Evolutionary conservation across 2,797 vertebrate genomes (phyloP).

Genomic region (Leucoraja ocellata): DNA sequence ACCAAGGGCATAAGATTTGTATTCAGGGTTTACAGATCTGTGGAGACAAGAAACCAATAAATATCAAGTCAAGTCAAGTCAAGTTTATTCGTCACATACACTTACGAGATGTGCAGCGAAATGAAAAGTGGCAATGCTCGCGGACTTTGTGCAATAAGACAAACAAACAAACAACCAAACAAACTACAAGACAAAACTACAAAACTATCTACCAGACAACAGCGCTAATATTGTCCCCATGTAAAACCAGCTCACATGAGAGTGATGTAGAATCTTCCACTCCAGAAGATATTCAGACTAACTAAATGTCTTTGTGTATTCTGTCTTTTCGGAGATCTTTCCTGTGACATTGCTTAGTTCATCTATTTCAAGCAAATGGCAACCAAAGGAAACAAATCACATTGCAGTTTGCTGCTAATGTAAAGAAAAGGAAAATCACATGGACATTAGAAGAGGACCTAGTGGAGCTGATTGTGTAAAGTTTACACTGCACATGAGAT

Average conservation of each 20-base stretch:
- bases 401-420: background rate
- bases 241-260: background rate
- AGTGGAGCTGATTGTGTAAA: background rate
- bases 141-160: too few relatives aligned
- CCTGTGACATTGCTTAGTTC: background rate
- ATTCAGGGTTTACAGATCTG: constrained; percentile 38
- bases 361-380: constrained; percentile 6
- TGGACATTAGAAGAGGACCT: background rate
- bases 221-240: background rate
- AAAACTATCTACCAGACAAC: background rate
- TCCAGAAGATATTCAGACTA: background rate
- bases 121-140: too few relatives aligned
- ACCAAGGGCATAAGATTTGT: constrained; percentile 40
- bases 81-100: too few relatives aligned
- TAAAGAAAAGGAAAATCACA: background rate
- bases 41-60: background rate
- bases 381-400: constrained; percentile 5
- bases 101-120: too few relatives aligned
- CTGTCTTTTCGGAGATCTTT: background rate
- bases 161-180: too few relatives aligned
- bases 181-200: too few relatives aligned
- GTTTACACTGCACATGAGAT: background rate
- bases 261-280: background rate
- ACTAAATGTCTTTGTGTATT: background rate
- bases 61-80: background rate